phyloP scores from a whole-genome alignment of 2,888 invertebrate species.

The Pterobdella sp. region DNA sequence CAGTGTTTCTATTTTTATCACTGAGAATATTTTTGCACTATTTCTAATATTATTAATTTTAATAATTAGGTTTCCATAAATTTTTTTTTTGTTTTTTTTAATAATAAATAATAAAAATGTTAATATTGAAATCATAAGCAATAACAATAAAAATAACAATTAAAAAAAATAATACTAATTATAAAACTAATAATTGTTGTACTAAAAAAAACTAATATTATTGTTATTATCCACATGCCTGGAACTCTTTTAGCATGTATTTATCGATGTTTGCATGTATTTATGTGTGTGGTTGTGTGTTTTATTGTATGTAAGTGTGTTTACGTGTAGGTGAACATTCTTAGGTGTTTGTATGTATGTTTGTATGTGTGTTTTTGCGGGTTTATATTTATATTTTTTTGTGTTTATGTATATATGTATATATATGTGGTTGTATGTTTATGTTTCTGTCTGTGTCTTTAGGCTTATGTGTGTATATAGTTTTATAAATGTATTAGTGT shows the following conservation, averaged over 20 bases:
- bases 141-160: too few relatives aligned
- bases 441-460: neutral
- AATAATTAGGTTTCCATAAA: too few relatives aligned
- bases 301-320: neutral
- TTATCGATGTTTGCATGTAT: neutral
- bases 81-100: too few relatives aligned
- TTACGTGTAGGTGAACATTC: neutral
- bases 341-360: neutral
- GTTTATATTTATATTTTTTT: neutral
- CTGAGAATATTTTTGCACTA: too few relatives aligned
- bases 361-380: neutral
- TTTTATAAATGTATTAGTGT: neutral
- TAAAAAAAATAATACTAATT: too few relatives aligned
- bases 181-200: too few relatives aligned
- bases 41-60: too few relatives aligned
- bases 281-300: slow-evolving; percentile 3
- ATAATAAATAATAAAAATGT: too few relatives aligned
- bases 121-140: too few relatives aligned
- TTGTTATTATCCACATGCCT: neutral
- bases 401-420: neutral
- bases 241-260: neutral
- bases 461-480: neutral
- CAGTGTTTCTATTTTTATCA: too few relatives aligned
- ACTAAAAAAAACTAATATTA: too few relatives aligned
- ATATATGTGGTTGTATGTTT: neutral